These are phyloP conservation scores for Gobius niger DNA, from an alignment of 2,113 vertebrate species.

Conservation along the genomic window DNA sequence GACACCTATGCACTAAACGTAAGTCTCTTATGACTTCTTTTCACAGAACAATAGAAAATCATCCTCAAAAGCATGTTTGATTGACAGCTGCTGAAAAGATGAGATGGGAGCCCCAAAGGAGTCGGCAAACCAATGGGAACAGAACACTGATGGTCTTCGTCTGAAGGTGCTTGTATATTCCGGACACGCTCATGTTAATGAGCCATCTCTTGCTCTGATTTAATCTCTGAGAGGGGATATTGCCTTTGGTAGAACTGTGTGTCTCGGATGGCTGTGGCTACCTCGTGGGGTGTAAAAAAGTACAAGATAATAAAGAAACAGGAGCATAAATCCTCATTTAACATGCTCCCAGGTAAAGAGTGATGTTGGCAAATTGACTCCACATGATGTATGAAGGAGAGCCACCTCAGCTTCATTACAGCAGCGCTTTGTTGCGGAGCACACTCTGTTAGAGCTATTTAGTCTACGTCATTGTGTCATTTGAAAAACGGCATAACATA, in stretches of 20 bases:
- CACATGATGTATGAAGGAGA: constrained; percentile 70
- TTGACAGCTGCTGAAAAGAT: constrained; percentile 71
- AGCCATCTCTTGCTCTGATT: constrained; percentile 71
- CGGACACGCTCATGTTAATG: constrained; percentile 77
- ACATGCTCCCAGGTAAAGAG: constrained; percentile 58
- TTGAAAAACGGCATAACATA: constrained; percentile 42
- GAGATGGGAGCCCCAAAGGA: constrained; percentile 65
- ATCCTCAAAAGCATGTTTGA: constrained; percentile 57
- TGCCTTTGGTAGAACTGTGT: constrained; percentile 71
- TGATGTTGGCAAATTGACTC: constrained; percentile 70
- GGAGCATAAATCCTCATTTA: constrained; percentile 75
- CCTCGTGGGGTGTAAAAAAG: constrained; percentile 63
- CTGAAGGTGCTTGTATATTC: constrained; percentile 70
- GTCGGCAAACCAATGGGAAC: constrained; percentile 62
- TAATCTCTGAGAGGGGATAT: constrained; percentile 75
- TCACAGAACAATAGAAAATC: constrained; percentile 8
- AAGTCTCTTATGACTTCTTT: constrained; percentile 41
- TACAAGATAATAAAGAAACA: constrained; percentile 70
- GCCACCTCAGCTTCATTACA: constrained; percentile 59
- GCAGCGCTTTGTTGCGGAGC: constrained; percentile 58
- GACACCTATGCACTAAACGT: too few relatives aligned
- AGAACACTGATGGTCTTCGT: constrained; percentile 49
- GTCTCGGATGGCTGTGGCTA: constrained; percentile 47
- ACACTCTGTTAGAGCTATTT: constrained; percentile 62
- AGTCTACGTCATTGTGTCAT: constrained; percentile 55